Base-by-base conservation (phyloP, 2,113 vertebrate genomes). In the Siniperca knerii region DNA sequence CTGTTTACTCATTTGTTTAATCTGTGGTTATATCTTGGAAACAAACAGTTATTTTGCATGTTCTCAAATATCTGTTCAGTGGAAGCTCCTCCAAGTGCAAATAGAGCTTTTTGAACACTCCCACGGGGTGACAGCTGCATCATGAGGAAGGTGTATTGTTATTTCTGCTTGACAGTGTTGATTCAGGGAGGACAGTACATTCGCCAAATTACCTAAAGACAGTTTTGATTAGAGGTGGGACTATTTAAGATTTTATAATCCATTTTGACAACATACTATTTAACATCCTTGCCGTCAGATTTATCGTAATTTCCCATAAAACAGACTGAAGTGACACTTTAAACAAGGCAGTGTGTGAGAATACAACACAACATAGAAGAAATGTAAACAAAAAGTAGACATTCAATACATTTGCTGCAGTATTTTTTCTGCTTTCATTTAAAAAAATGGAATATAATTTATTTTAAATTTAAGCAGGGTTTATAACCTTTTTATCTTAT, bases 41-140 rank as follows among this genome's bases (percentile, higher is more conserved):
- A 83, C 37, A 77, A 70, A 81, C 20, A 44, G n/a, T 78, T 73
- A 42, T 40, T 37, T 62, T 46, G 37, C 46, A 79, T 10, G 57
- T 58, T 62, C 48, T 69, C 61, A 55, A 42, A 75, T 25, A 70
- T 7, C 23, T 20, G 16, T 23, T 72, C 42, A 55, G 8, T 37
- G 21, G 20, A 16, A 75, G 74, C 83, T 77, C 88, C 90, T 94
- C 93, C 94, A 91, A 91, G 79, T 80, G 90, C 87, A 95, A 95
- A 96, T 75, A 95, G 35, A 50, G 68, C 46, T 48, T 62, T 15
- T 35, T 20, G 23, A 87, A 89, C 85, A 82, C 93, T 91, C 84
- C 90, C 86, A 81, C 2, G 72, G 37, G 8, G 18, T 75, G 82
- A 92, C 93, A 95, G 94, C 93, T 95, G 94, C 37, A 64, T 20